Percentiles rank a stretch among this genome's conserved stretches.
Conservation (phyloP, 1,140 invertebrate genomes). For the Venturia canescens region DNA sequence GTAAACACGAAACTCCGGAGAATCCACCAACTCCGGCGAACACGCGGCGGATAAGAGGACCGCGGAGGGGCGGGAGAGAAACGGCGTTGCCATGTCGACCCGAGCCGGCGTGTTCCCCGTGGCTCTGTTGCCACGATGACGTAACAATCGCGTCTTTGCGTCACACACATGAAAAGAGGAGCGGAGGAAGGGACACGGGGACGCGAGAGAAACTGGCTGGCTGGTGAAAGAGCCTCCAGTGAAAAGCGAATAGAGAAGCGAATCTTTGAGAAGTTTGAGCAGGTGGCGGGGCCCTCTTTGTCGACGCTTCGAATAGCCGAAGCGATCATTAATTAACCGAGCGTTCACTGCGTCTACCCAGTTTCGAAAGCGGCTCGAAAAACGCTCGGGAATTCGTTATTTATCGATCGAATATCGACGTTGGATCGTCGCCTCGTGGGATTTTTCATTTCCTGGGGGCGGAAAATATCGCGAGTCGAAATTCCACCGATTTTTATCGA, state of each 20-base stretch:
- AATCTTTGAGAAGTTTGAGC: not conserved
- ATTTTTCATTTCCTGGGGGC: no score
- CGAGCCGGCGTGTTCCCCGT: constrained; percentile 41
- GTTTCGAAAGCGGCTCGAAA: no score
- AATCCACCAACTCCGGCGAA: not conserved
- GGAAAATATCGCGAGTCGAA: no score
- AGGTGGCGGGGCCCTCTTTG: not conserved
- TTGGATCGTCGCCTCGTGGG: no score
- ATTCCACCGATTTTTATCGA: no score
- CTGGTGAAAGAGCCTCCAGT: not conserved
- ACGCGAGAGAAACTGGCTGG: not conserved
- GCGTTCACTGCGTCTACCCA: no score
- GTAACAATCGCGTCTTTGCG: constrained; percentile 65
- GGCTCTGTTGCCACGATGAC: constrained; percentile 59
- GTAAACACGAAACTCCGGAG: not conserved
- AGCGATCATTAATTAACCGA: not conserved
- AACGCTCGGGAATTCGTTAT: no score
- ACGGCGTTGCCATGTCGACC: constrained; percentile 63
- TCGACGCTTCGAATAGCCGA: not conserved
- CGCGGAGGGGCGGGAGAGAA: not conserved
- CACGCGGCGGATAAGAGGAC: not conserved
- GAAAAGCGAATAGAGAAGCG: not conserved
- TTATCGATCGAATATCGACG: no score
- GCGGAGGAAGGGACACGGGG: not conserved
- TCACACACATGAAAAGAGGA: constrained; percentile 51